Evolutionary conservation across 1,140 invertebrate genomes (phyloP).

Genomic region (Reticulitermes speratus): DNA sequence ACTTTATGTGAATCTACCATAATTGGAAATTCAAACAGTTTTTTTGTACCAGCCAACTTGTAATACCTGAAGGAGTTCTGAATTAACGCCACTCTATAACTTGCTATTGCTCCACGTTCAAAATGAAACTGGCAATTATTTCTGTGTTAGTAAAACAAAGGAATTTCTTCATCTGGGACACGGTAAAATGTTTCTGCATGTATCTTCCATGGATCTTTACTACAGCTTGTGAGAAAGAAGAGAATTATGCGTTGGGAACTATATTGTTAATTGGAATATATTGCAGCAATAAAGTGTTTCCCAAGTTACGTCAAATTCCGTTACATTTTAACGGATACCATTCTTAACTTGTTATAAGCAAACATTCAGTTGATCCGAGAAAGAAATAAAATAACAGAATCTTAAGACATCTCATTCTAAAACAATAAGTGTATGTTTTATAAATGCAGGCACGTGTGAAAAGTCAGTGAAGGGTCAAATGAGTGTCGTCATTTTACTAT

Average conservation of each 20-base stretch:
- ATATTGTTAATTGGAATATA: slow-evolving; percentile 12
- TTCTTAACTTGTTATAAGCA: background rate
- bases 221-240: background rate
- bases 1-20: too few relatives aligned
- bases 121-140: too few relatives aligned
- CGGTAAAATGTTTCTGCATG: background rate
- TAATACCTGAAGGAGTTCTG: too few relatives aligned
- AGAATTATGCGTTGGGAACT: background rate
- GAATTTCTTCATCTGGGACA: background rate
- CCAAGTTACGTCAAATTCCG: background rate
- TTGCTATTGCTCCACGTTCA: too few relatives aligned
- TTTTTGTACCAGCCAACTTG: too few relatives aligned
- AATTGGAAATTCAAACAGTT: too few relatives aligned
- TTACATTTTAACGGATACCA: background rate
- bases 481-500: background rate
- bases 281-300: background rate
- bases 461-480: background rate
- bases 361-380: too few relatives aligned
- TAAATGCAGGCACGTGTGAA: background rate
- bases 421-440: background rate
- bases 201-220: slow-evolving; percentile 15
- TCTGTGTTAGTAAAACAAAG: background rate
- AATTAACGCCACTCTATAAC: too few relatives aligned
- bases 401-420: background rate
- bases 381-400: background rate